Conservation (phyloP, 2,888 invertebrate genomes). For the Ennomos fuscantarius region DNA sequence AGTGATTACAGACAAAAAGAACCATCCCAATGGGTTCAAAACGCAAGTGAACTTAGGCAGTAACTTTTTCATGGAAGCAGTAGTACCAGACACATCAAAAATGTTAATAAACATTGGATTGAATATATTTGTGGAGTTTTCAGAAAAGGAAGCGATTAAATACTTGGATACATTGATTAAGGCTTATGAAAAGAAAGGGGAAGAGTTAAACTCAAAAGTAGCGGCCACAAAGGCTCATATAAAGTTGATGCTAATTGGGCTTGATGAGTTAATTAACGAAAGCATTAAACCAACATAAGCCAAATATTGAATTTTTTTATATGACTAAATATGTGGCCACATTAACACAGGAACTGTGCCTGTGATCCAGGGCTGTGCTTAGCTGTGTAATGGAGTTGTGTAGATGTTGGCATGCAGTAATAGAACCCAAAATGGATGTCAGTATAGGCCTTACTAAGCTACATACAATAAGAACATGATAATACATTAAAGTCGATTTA, state of each 20-base stretch:
- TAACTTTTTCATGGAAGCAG: constrained; percentile 92
- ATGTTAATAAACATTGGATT: constrained; percentile 91
- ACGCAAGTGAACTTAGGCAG: constrained; percentile 91
- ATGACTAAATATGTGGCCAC: no score
- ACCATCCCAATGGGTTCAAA: constrained; percentile 77
- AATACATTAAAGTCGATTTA: no score
- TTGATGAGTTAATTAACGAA: constrained; percentile 80
- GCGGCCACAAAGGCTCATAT: constrained; percentile 91
- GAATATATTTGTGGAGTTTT: constrained; percentile 90
- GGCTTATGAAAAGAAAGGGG: constrained; percentile 86
- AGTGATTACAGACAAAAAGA: constrained; percentile 83
- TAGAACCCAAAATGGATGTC: no score
- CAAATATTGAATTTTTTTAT: no score
- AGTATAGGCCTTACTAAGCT: no score
- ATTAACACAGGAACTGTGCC: no score
- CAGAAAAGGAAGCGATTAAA: constrained; percentile 88
- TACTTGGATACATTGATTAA: constrained; percentile 89
- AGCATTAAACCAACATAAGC: background rate
- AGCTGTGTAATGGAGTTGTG: no score
- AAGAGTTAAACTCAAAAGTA: constrained; percentile 87
- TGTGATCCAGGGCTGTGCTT: no score
- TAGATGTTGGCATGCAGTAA: no score
- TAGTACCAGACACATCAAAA: constrained; percentile 87
- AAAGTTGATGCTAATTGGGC: constrained; percentile 89
- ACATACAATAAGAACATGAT: no score